Base-by-base conservation (phyloP, 92 coral and sea anemone species). In the Parazoanthus atlanticus region DNA sequence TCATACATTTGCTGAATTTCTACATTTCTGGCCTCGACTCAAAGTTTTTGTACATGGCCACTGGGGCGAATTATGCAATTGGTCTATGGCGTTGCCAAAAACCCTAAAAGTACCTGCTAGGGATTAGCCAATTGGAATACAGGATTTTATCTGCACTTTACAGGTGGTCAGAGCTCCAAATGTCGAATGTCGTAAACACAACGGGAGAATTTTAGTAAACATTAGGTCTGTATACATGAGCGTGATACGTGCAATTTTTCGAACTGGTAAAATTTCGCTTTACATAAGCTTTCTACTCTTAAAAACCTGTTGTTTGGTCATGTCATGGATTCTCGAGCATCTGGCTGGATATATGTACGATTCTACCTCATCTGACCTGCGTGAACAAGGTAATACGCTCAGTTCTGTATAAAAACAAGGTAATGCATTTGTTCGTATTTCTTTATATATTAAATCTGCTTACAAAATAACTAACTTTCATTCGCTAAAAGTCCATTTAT, bases 241-340 rank as follows among this genome's bases (percentile, higher is more conserved):
- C 66, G 46, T n/a, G 12, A 5, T 46, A 15, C 36, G 19, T 29
- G 38, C 66, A 40, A 46, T 78, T 41, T 43, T 47, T 26, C 17
- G 10, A 47, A 30, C 31, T 78, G 66, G 32, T 9, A 30, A 43
- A 78, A 47, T 12, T 43, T 12, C 10, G 38, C 38, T 78, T 29
- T 47, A 15, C 13, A n/a, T n/a, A 46, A 47, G 82, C 41, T 78
- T 47, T 46, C 9, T 78, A 12, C 33, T 78, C 38, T 78, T 78
- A 30, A 78, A 78, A 78, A 49, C 64, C 33, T 9, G 21, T 47
- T 78, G 38, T 41, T 21, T 52, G 31, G 32, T 49, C 8, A 46
- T 78, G 82, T 54, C 82, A 41, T 78, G 82, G 82, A 43, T 78
- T 78, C 38, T 78, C 9, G 65, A 31, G 8, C 82, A 78, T 3